These are phyloP conservation scores for Cheilosia impressa DNA, from an alignment of 2,888 invertebrate species.

Conservation along the genomic window DNA sequence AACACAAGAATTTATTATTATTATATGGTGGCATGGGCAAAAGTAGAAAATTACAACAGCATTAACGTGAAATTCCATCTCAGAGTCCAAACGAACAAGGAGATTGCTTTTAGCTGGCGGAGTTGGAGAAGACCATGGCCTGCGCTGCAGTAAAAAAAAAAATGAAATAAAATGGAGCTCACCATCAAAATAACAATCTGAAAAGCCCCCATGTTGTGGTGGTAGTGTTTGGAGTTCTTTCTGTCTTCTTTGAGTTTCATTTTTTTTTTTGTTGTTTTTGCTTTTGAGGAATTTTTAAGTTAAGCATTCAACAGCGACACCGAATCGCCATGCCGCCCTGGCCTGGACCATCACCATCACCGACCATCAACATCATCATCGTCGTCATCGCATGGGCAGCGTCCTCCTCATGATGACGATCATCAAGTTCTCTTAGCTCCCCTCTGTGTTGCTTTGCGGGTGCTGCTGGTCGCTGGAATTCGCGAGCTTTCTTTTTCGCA, in stretches of 20 bases:
- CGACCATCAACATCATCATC: conserved; percentile 57
- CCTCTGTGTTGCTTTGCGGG: conserved; percentile 41
- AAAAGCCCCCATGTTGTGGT: conserved; percentile 55
- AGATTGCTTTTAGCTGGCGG: conserved; percentile 13
- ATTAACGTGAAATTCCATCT: conserved; percentile 70
- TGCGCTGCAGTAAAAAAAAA: not conserved
- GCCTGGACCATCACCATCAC: conserved; percentile 38
- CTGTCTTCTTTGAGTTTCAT: conserved; percentile 1
- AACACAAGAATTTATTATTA: conserved; percentile 72
- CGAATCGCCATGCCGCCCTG: conserved; percentile 52
- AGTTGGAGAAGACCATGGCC: not conserved
- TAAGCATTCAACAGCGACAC: conserved; percentile 72
- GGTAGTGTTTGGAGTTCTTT: conserved; percentile 34
- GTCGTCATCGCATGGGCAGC: conserved; percentile 37
- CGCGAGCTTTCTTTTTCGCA: conserved; percentile 72
- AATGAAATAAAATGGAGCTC: conserved; percentile 51
- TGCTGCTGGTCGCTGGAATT: conserved; percentile 60
- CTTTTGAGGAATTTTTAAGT: conserved; percentile 66
- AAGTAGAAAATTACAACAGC: conserved; percentile 69
- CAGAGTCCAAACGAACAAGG: conserved; percentile 13
- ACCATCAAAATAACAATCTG: conserved; percentile 72
- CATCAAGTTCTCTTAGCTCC: conserved; percentile 40
- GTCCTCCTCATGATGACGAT: conserved; percentile 49
- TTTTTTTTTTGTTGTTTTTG: conserved; percentile 8
- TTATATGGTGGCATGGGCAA: conserved; percentile 70